phyloP scores from a whole-genome alignment of 2,888 invertebrate species.

The Polylopha cassiicola region DNA sequence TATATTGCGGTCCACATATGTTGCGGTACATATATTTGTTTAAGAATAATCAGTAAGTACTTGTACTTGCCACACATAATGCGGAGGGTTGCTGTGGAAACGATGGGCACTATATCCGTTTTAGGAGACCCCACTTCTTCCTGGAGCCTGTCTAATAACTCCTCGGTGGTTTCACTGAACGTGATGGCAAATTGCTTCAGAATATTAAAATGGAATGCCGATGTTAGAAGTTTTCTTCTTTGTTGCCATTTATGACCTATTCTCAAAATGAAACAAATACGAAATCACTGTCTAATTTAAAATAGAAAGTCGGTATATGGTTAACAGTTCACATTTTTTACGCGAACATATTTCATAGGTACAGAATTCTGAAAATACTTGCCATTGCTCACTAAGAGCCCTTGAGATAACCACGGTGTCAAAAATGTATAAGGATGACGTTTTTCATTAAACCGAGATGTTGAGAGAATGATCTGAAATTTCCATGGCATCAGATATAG shows the following conservation, averaged over 20 bases:
- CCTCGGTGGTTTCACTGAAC: conserved; percentile 49
- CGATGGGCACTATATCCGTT: conserved; percentile 62
- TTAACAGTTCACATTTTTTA: too few relatives aligned
- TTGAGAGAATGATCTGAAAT: conserved; percentile 40
- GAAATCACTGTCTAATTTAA: neutral
- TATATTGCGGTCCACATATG: too few relatives aligned
- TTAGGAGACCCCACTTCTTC: conserved; percentile 30
- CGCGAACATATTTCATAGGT: too few relatives aligned
- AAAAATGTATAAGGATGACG: conserved; percentile 46
- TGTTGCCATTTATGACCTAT: conserved; percentile 59
- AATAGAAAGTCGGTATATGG: too few relatives aligned
- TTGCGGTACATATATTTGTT: too few relatives aligned
- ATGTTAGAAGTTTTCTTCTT: conserved; percentile 61
- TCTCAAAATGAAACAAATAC: conserved; percentile 10
- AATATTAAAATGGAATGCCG: conserved; percentile 65
- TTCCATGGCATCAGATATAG: neutral
- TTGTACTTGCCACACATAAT: conserved; percentile 67
- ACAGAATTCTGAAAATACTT: too few relatives aligned
- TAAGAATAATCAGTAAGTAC: neutral
- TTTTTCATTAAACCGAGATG: conserved; percentile 46
- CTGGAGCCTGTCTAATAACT: conserved; percentile 34
- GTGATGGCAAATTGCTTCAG: conserved; percentile 49
- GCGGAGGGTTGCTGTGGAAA: conserved; percentile 70
- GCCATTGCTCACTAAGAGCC: conserved; percentile 55
- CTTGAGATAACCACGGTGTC: conserved; percentile 59